A percentile compares a stretch with the other conserved stretches of the same genome.
phyloP scores from a whole-genome alignment of 2,113 vertebrate species.

The Neodon shergylaensis region DNA sequence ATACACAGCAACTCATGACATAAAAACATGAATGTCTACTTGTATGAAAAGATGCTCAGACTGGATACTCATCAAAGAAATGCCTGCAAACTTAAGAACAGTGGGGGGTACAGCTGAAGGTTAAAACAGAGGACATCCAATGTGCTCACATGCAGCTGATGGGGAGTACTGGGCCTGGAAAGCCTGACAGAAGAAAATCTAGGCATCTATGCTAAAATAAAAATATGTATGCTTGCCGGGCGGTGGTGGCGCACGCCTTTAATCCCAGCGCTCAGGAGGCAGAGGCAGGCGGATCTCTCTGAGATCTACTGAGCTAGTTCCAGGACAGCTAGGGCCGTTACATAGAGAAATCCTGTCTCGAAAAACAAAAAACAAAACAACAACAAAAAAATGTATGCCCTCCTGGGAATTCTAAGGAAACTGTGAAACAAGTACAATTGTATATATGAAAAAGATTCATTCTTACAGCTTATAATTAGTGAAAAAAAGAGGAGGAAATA shows the following conservation, averaged over 20 bases:
- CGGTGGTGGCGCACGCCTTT: no score
- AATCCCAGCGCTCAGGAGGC: no score
- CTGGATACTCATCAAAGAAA: neutral
- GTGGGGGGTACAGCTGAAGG: neutral
- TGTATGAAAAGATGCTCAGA: neutral
- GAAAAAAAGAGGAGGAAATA: neutral
- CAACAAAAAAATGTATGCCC: no score
- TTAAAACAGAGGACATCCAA: neutral
- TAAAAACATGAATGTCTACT: neutral
- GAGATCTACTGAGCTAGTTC: no score
- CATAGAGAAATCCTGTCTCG: no score
- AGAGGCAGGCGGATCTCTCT: no score
- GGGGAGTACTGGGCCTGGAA: neutral
- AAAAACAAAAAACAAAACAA: no score
- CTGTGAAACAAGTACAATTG: neutral
- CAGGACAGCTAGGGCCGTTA: no score
- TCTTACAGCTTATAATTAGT: neutral
- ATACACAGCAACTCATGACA: neutral
- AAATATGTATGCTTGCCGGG: neutral
- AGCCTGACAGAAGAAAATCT: neutral
- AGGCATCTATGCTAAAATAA: neutral
- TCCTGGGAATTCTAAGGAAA: slow-evolving; percentile 10
- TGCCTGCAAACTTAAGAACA: neutral
- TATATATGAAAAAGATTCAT: neutral
- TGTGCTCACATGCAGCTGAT: neutral